Evolutionary conservation across 2,113 vertebrate species (phyloP).

Genomic region (Lepus timidus): DNA sequence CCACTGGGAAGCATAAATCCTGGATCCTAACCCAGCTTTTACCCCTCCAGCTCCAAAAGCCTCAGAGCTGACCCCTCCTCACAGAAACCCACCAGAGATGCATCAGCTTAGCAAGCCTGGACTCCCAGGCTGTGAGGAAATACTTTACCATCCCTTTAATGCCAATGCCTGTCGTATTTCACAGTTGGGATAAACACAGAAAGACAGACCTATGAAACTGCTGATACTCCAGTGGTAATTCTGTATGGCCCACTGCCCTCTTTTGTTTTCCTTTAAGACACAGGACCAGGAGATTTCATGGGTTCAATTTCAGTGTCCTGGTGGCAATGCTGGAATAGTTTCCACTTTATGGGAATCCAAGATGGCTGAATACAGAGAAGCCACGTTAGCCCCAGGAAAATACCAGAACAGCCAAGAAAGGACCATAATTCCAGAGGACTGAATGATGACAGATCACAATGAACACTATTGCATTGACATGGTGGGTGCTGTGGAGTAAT

Average conservation of each 20-base stretch:
- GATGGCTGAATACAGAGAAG: too few species aligned
- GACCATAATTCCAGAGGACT: too few species aligned
- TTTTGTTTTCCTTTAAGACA: not conserved
- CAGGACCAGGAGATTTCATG: not conserved
- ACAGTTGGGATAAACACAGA: not conserved
- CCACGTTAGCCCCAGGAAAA: too few species aligned
- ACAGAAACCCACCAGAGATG: too few species aligned
- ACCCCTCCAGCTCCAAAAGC: too few species aligned
- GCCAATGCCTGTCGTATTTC: not conserved
- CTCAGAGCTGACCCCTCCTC: accelerated
- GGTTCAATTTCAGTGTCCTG: not conserved
- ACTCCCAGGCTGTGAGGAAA: too few species aligned
- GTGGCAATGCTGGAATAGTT: not conserved
- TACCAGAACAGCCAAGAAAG: too few species aligned
- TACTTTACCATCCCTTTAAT: not conserved
- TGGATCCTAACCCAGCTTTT: not conserved
- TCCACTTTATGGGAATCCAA: not conserved
- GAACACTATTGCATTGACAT: not conserved
- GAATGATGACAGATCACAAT: not conserved
- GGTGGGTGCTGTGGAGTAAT: too few species aligned
- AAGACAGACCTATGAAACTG: not conserved
- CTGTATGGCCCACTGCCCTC: not conserved
- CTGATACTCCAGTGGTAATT: accelerated
- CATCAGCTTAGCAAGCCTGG: accelerated
- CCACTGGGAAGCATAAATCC: accelerated